Percentiles rank a stretch among this genome's conserved stretches.
Conservation (phyloP, 1,140 invertebrate species). For the Drosophila pseudoananassae region DNA sequence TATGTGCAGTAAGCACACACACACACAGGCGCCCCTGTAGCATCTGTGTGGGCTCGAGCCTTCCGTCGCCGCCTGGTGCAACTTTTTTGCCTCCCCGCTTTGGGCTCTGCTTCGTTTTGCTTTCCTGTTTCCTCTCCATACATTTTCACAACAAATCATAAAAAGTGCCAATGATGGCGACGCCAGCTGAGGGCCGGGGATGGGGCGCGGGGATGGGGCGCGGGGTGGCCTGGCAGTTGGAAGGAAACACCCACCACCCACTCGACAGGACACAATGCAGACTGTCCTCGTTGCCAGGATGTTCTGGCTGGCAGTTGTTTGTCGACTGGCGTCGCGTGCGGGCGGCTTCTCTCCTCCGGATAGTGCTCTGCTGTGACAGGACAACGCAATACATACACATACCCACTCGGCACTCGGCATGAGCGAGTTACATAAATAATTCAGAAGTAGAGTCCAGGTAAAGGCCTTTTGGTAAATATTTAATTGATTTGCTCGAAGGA, state of each 20-base stretch:
- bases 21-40: not conserved
- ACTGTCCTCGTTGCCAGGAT: constrained; percentile 59
- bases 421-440: constrained; percentile 58
- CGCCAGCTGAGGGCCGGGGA: constrained; percentile 26
- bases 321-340: constrained; percentile 74
- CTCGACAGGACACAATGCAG: constrained; percentile 33
- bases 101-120: constrained; percentile 34
- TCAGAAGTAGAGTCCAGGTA: constrained; percentile 36
- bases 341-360: constrained; percentile 51
- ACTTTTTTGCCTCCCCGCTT: constrained; percentile 59
- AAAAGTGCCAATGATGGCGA: constrained; percentile 63
- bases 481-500: constrained; percentile 35
- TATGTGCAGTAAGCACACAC: constrained; percentile 36
- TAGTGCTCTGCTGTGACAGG: constrained; percentile 17
- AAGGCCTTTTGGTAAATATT: constrained; percentile 43
- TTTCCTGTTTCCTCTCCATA: constrained; percentile 78
- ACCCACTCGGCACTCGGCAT: not conserved
- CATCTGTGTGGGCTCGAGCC: constrained; percentile 33
- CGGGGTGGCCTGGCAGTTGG: constrained; percentile 1
- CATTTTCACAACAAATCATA: constrained; percentile 80
- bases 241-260: constrained; percentile 23
- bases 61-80: constrained; percentile 63
- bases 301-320: constrained; percentile 70
- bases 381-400: constrained; percentile 6
- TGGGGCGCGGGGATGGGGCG: constrained; percentile 11